These are phyloP conservation scores for Erannis defoliaria DNA, from an alignment of 2,888 invertebrate genomes.

Conservation along the genomic window DNA sequence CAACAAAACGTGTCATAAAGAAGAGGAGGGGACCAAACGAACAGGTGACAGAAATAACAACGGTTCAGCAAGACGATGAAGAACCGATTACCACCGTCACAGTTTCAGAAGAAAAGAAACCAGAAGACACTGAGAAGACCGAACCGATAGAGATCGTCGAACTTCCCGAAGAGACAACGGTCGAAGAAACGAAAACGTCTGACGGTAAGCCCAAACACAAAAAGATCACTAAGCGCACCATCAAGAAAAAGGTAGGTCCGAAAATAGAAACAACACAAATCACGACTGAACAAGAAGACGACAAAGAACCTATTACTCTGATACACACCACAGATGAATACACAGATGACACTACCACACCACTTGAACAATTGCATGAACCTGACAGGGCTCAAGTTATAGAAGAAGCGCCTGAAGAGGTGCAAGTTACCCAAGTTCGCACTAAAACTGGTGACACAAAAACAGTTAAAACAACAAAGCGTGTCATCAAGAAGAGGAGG, in stretches of 20 bases:
- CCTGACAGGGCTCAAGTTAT: slow-evolving; percentile 52
- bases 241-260: slow-evolving; percentile 12
- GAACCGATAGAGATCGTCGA: slow-evolving; percentile 54
- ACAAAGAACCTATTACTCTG: slow-evolving; percentile 39
- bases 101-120: slow-evolving; percentile 12
- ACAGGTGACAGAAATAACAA: slow-evolving; percentile 73
- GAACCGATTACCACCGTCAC: slow-evolving; percentile 57
- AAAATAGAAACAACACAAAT: slow-evolving; percentile 52
- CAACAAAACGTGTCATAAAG: slow-evolving; percentile 56
- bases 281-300: slow-evolving; percentile 57
- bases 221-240: slow-evolving; percentile 41
- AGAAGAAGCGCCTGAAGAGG: slow-evolving; percentile 57
- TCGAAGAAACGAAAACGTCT: slow-evolving; percentile 54
- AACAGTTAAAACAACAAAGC: slow-evolving; percentile 54
- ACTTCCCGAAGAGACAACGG: slow-evolving; percentile 61
- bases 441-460: slow-evolving; percentile 64
- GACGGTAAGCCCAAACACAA: slow-evolving; percentile 60
- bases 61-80: slow-evolving; percentile 70
- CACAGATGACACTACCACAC: slow-evolving; percentile 42
- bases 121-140: slow-evolving; percentile 36
- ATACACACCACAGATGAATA: slow-evolving; percentile 42
- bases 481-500: slow-evolving; percentile 54
- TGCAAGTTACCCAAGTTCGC: slow-evolving; percentile 65
- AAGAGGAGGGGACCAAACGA: slow-evolving; percentile 56
- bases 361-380: slow-evolving; percentile 37